Base-by-base conservation (phyloP, 2,113 vertebrate genomes). In the Serinus canaria region DNA sequence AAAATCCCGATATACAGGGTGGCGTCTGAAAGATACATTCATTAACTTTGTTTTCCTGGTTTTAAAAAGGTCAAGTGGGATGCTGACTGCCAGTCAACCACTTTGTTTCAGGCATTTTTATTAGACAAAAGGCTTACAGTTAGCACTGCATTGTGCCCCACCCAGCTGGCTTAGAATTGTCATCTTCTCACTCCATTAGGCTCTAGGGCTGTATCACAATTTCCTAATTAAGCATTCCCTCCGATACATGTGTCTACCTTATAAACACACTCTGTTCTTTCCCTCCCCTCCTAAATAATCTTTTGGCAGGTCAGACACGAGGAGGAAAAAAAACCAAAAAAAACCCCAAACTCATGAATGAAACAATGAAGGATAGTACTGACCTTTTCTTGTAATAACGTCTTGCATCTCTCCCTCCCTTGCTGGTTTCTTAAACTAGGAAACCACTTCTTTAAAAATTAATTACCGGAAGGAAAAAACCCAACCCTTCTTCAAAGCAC, bases 51-150 rank as follows among this genome's bases (percentile, higher is more conserved):
- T 77, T 92, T 87, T 78, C 74, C 22, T 22, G 35, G 13, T 66
- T 43, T 64, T 63, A 90, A 77, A 84, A 97, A 95, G 85, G 91
- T 96, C 75, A 83, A 80, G 85, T 44, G 59, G 68, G 89, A 96
- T 87, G 83, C 79, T 67, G 91, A 67, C 69, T 90, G 91, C 84
- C 89, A 95, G 95, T 80, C 87, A 93, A 92, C 17, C 66, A 68
- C 49, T 79, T 94, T 74, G 49, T 78, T 96, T 94, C 63, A 69
- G 93, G 90, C 89, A 67, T 92, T 97, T 83, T 82, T 87, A 94
- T 74, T 81, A 97, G 93, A 97, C 84, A 95, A 97, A 96, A 96
- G 95, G 87, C 91, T 82, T 92, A 76, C 91, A 76, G 93, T 97
- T 67, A 88, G 86, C 94, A 77, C 73, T 83, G 92, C 95, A 96